Base-by-base conservation (phyloP, 2,113 vertebrate genomes). In the Aythya baeri region DNA sequence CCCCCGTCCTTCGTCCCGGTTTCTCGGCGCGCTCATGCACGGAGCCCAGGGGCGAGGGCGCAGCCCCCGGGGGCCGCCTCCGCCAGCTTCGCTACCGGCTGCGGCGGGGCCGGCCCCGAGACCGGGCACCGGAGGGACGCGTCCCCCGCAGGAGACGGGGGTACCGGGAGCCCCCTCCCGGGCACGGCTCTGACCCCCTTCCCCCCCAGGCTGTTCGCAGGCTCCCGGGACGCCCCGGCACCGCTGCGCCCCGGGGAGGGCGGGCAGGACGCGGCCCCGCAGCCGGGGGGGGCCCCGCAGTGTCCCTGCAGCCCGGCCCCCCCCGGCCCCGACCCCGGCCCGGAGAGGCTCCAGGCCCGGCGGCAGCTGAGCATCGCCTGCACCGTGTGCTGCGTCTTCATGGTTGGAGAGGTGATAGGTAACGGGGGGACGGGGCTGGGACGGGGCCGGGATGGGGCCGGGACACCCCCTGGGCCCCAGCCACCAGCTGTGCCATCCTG, bases 301-400 rank as follows among this genome's bases (percentile, higher is more conserved):
- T 99, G 99, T 93, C 97, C 97, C 71, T 97, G 97, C 5, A 76
- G 97, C 66, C 97, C 93, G 80, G 74, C 65, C 0, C 2, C 7
- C 9, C 86, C 92, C 2, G 91, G 97, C 17, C 98, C 46, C 46
- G 46, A 18, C 43, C 20, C 98, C 4, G 97, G 90, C 41, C 93
- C 34, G 0, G 98, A 98, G 95, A 97, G 97, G 86, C 94, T 97
- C 57, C 96, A 98, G 88, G 99, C 99, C 4, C 98, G 97, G 88
- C 98, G 96, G 97, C 99, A 99, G 95, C 98, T 99, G 31, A 98
- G 98, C n/a, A 68, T 99, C 0, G 99, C 99, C 54, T 99, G 99
- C 1, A 95, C 96, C 1, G 97, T 99, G 90, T 99, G 99, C 96
- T 98, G 99, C 16, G 8, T 99, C 97, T 99, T 99, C 98, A 99